These are phyloP conservation scores for Vulpes ferrilata DNA, from an alignment of 2,113 vertebrate species.

Conservation along the genomic window DNA sequence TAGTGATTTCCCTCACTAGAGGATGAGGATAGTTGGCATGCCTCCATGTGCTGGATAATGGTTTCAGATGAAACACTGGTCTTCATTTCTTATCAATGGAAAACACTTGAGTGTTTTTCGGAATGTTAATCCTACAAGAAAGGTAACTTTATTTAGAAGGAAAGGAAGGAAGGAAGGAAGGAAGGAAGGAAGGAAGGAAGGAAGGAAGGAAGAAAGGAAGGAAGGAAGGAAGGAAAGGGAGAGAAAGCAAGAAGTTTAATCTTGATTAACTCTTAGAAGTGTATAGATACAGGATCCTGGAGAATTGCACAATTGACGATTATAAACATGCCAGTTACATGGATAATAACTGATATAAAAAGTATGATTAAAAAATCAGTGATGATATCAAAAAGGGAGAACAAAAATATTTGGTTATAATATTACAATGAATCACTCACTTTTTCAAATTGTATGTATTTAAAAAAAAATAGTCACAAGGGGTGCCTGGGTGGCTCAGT, in stretches of 20 bases:
- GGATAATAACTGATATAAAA: neutral
- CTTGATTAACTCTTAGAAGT: neutral
- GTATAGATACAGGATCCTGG: neutral
- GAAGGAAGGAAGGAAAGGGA: neutral
- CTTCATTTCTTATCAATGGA: neutral
- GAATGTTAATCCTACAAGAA: neutral
- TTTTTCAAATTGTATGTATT: neutral
- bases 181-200: neutral
- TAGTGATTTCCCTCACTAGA: neutral
- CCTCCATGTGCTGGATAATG: neutral
- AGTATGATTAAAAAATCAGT: neutral
- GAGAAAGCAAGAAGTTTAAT: neutral
- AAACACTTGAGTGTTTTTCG: neutral
- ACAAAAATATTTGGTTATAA: neutral
- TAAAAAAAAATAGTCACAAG: neutral
- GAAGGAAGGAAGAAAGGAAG: accelerated
- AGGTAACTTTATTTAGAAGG: neutral
- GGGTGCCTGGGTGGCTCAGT: neutral
- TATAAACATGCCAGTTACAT: neutral
- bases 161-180: accelerated
- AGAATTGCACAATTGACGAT: neutral
- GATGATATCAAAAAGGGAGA: neutral
- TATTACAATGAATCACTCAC: neutral
- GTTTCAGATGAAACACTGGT: neutral
- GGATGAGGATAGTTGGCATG: neutral